Evolutionary conservation across 2,797 vertebrate species (phyloP), one percentile per base, ranked within the genome.

Genomic region (Myioborus miniatus): DNA sequence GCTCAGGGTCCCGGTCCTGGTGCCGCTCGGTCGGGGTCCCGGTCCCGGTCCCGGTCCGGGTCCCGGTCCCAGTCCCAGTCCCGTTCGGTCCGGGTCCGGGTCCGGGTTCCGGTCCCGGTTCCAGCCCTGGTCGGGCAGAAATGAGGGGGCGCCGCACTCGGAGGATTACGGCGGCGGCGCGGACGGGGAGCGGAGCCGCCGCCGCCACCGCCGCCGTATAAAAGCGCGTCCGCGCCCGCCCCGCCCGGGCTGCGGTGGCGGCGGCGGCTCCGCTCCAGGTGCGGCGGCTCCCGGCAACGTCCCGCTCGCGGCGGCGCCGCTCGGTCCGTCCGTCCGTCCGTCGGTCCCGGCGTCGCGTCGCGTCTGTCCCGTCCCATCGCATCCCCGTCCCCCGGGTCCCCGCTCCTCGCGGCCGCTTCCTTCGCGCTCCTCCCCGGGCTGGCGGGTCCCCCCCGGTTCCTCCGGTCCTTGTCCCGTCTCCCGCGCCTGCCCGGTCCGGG

Each of bases 151-250:
- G 89, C 87, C 52, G 75, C 81, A 39, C 96, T 96, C 87, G 96
- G 89, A 97, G 96, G 88, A 94, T 93, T 96, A 96, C 95, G 96
- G 97, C 96, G 74, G 94, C 75, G 85, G 90, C 63, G 89, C 78
- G 89, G 76, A 46, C 56, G 69, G 72, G 83, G 79, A 80, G 85
- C 82, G 89, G 91, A n/a, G 89, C 89, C 76, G n/a, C 49, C 87
- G 32, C 75, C 59, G 23, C 89, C 76, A 3, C 83, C 53, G 50
- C 87, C 77, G 55, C 89, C 34, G 29, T 87, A 95, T 95, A 95
- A 93, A 92, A 93, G 90, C 90, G 81, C 90, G 64, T 44, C 60
- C 87, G 84, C 90, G 50, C 39, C 60, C 87, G 78, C 64, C 91
- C 86, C 92, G 39, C 78, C 89, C 63, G 68, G 81, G 91, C 90